A percentile compares a stretch with the other conserved stretches of the same genome.
Conservation (phyloP, 2,113 vertebrate genomes). For the Hystrix cristata region DNA sequence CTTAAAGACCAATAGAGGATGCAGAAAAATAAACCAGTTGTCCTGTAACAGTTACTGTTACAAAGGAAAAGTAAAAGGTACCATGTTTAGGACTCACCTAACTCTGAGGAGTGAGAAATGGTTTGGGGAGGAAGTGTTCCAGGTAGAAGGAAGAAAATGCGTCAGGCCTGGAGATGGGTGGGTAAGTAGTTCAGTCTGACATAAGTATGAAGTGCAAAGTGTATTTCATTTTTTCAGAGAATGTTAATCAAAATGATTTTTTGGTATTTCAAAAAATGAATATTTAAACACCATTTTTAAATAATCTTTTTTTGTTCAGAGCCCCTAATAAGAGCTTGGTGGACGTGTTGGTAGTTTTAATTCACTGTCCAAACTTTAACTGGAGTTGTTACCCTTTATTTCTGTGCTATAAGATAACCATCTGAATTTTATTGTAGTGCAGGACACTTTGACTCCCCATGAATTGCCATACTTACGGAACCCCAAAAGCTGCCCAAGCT, state of each 20-base stretch:
- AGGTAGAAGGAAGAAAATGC: neutral
- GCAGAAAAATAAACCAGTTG: neutral
- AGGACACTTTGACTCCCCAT: neutral
- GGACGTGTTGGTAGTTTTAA: conserved; percentile 43
- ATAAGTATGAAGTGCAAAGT: neutral
- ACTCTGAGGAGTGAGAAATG: neutral
- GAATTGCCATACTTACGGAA: conserved; percentile 19
- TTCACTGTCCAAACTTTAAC: conserved; percentile 14
- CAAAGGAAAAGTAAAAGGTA: neutral
- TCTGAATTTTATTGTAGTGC: neutral
- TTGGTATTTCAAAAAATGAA: conserved; percentile 56
- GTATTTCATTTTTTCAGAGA: conserved; percentile 6
- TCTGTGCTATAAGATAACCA: conserved; percentile 11
- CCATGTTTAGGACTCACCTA: neutral
- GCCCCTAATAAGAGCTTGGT: conserved; percentile 37
- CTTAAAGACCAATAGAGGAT: neutral
- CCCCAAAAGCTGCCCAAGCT: neutral
- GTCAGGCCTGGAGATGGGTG: neutral
- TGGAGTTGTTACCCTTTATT: conserved; percentile 13
- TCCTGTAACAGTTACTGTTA: neutral
- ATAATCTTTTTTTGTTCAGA: conserved; percentile 21
- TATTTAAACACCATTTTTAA: conserved; percentile 43
- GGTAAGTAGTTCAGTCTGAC: neutral
- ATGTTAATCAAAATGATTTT: conserved; percentile 25
- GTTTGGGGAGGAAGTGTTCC: neutral